Evolutionary conservation across 2,888 invertebrate species (phyloP).

Genomic region (Pristionchus japonicus): DNA sequence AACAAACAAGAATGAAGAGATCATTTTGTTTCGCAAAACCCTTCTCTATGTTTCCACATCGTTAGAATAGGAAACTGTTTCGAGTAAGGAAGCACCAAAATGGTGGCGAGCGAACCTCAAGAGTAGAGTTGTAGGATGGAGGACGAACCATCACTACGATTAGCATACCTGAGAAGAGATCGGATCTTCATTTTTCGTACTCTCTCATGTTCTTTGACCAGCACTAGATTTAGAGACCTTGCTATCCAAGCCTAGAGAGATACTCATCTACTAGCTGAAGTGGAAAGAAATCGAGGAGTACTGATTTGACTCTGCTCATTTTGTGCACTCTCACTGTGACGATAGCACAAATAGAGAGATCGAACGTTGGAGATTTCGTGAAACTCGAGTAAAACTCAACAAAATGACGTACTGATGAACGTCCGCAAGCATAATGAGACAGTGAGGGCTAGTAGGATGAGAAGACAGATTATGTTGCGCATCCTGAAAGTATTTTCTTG

Average conservation of each 20-base stretch:
- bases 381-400: neutral
- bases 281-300: neutral
- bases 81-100: neutral
- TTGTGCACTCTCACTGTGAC: no score
- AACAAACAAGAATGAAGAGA: no score
- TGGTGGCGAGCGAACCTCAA: neutral
- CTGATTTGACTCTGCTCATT: no score
- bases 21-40: no score
- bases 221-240: no score
- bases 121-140: neutral
- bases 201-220: no score
- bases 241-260: no score
- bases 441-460: neutral
- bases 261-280: neutral
- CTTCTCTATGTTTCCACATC: no score
- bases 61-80: no score
- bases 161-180: conserved; percentile 13
- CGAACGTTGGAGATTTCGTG: neutral
- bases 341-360: no score
- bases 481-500: neutral
- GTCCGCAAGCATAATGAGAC: neutral
- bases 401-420: conserved; percentile 9
- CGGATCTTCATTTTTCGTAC: no score
- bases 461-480: conserved; percentile 17
- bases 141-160: conserved; percentile 13